phyloP scores from a whole-genome alignment of 2,888 invertebrate species.

The Muschampia staudingeri region DNA sequence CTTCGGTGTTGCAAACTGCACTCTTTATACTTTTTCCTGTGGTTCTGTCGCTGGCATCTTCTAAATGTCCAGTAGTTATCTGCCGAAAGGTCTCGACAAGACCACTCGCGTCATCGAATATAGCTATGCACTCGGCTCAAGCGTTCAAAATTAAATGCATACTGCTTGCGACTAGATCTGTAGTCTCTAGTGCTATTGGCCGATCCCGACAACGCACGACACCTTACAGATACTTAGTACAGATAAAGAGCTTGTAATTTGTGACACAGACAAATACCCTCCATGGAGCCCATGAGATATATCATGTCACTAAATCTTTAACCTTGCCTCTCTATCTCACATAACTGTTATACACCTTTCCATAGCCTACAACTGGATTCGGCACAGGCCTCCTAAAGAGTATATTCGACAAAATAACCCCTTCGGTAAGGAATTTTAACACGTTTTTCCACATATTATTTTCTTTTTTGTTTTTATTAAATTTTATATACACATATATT shows the following conservation, averaged over 20 bases:
- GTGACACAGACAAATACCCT: constrained; percentile 89
- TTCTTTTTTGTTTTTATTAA: constrained; percentile 80
- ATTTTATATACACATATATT: constrained; percentile 79
- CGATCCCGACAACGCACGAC: constrained; percentile 90
- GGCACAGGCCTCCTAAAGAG: constrained; percentile 92
- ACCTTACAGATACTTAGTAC: constrained; percentile 88
- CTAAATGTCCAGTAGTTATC: constrained; percentile 87
- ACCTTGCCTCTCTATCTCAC: constrained; percentile 89
- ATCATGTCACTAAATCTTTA: constrained; percentile 86
- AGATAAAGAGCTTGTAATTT: constrained; percentile 91
- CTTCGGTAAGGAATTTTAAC: constrained; percentile 92
- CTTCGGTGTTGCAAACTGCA: constrained; percentile 91
- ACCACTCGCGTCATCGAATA: constrained; percentile 87
- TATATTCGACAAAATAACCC: constrained; percentile 92
- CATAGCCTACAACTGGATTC: constrained; percentile 91
- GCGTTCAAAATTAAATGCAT: constrained; percentile 90
- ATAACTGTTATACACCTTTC: constrained; percentile 91
- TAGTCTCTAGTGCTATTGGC: constrained; percentile 91
- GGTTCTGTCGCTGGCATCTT: constrained; percentile 90
- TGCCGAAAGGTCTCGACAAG: constrained; percentile 84
- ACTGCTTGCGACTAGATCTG: constrained; percentile 90
- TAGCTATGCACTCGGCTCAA: constrained; percentile 90
- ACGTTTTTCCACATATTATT: constrained; percentile 87
- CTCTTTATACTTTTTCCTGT: constrained; percentile 91
- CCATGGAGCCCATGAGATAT: constrained; percentile 82